These are phyloP conservation scores for Pelusios castaneus DNA, from an alignment of 2,113 vertebrate species.

Conservation along the genomic window DNA sequence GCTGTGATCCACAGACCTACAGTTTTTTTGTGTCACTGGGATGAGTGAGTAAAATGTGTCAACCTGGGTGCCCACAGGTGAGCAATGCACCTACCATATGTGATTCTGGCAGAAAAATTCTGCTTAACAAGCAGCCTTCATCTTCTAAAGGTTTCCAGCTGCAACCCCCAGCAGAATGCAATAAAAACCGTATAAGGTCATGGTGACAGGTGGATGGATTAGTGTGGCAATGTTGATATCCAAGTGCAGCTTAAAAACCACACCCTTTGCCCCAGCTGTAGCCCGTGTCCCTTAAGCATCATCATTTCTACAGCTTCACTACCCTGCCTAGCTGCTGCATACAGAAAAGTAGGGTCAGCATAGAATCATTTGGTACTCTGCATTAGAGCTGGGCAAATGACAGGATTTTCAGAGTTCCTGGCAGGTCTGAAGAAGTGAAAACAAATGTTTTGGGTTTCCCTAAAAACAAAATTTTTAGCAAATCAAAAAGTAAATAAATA, in stretches of 20 bases:
- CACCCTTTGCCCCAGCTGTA: neutral
- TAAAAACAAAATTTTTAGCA: too few relatives aligned
- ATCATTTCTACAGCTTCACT: neutral
- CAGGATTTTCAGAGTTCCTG: too few relatives aligned
- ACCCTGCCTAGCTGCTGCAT: neutral
- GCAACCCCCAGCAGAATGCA: too few relatives aligned
- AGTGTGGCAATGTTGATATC: neutral
- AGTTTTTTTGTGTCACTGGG: neutral
- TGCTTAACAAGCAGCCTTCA: neutral
- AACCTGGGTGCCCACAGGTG: neutral
- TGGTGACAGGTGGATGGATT: neutral
- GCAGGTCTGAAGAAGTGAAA: too few relatives aligned
- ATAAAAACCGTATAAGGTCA: too few relatives aligned
- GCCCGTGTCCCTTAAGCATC: neutral
- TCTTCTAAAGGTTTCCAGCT: neutral
- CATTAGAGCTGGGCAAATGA: too few relatives aligned
- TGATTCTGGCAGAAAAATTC: neutral
- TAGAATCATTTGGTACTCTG: neutral
- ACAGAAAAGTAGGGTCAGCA: neutral
- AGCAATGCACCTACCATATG: fast-evolving
- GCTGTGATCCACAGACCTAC: too few relatives aligned
- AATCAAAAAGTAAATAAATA: too few relatives aligned
- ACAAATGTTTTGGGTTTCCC: too few relatives aligned
- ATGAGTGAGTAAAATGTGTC: neutral
- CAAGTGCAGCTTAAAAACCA: neutral